Evolutionary conservation across 1,140 invertebrate species (phyloP).

Genomic region (Drosophila lini): DNA sequence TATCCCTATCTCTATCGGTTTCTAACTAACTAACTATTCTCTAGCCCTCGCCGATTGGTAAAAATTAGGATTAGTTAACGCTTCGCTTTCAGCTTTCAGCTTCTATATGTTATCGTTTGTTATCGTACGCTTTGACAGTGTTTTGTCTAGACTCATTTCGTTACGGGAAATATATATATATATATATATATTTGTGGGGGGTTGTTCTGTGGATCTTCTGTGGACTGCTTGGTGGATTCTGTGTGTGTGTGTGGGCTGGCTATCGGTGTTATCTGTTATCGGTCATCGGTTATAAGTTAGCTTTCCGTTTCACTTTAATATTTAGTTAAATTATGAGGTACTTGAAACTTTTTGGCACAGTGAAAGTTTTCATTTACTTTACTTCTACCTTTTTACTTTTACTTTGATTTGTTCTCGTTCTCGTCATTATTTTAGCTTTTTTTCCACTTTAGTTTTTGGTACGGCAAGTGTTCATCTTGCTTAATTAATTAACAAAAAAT

Average conservation of each 20-base stretch:
- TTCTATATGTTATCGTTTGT: constrained; percentile 50
- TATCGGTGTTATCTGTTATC: constrained; percentile 26
- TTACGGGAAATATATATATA: constrained; percentile 29
- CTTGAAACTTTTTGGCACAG: constrained; percentile 84
- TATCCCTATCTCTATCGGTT: constrained; percentile 28
- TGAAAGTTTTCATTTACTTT: constrained; percentile 82
- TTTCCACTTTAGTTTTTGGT: constrained; percentile 52
- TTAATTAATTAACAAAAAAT: constrained; percentile 38
- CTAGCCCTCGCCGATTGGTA: constrained; percentile 48
- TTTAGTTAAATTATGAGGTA: constrained; percentile 84
- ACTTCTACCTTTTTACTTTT: constrained; percentile 67
- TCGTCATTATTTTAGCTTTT: constrained; percentile 32
- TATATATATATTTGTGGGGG: constrained; percentile 13
- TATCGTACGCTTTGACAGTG: constrained; percentile 40
- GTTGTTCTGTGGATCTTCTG: constrained; percentile 15
- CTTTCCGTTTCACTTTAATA: constrained; percentile 58
- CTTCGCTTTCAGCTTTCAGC: constrained; percentile 57
- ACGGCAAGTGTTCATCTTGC: constrained; percentile 58
- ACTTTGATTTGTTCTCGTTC: constrained; percentile 61
- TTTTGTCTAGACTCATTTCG: constrained; percentile 57
- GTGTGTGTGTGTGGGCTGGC: constrained; percentile 20
- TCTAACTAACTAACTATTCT: constrained; percentile 40
- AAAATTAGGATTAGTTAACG: constrained; percentile 59
- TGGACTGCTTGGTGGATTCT: constrained; percentile 20
- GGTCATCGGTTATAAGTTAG: constrained; percentile 33